These are phyloP conservation scores for Euphonia xanthogaster DNA, from an alignment of 2,797 vertebrate genomes.

Conservation along the genomic window DNA sequence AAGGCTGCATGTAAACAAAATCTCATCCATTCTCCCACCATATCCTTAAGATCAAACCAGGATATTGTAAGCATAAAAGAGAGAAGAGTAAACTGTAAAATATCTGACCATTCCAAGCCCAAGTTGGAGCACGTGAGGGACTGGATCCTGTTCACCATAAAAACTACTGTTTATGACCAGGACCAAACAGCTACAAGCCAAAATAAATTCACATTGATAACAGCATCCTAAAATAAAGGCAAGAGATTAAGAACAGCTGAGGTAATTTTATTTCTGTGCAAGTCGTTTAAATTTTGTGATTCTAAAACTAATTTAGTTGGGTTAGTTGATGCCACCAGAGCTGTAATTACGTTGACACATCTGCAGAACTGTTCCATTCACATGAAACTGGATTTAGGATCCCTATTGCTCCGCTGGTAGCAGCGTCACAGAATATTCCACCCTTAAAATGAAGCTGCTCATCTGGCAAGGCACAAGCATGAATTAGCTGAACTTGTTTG, in stretches of 20 bases:
- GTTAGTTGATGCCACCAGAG: not conserved
- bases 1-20: not conserved
- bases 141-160: not conserved
- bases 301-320: not conserved
- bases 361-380: not conserved
- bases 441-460: not conserved
- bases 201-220: not conserved
- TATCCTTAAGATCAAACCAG: not conserved
- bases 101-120: rapidly evolving
- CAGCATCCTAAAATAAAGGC: not conserved
- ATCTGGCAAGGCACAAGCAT: not conserved
- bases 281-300: not conserved
- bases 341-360: not conserved
- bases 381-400: not conserved
- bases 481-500: not conserved
- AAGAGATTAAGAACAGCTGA: not conserved
- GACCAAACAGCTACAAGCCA: rapidly evolving
- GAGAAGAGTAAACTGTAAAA: not conserved
- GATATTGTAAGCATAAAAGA: rapidly evolving
- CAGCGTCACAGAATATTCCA: not conserved
- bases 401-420: not conserved
- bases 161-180: not conserved
- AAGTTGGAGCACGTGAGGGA: not conserved
- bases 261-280: not conserved
- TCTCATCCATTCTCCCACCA: not conserved